These are phyloP conservation scores for Felis catus DNA, from an alignment of 2,113 vertebrate genomes.

Conservation along the genomic window F.catus_Fca126_mat1.0 CM031416.1:41273001-41273500, in stretches of 20 bases:
- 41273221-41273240: background rate
- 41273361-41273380: slow-evolving; percentile 62
- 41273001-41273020: background rate
- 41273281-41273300: background rate
- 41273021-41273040: background rate
- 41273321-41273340: slow-evolving; percentile 40
- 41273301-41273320: slow-evolving; percentile 2
- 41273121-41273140: background rate
- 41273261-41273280: slow-evolving; percentile 36
- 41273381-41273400: slow-evolving; percentile 54
- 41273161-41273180: slow-evolving; percentile 14
- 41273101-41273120: background rate
- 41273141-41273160: background rate
- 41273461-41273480: slow-evolving; percentile 36
- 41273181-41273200: slow-evolving; percentile 39
- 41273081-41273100: background rate
- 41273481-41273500: slow-evolving; percentile 34
- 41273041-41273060: background rate
- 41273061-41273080: background rate
- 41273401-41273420: slow-evolving; percentile 43
- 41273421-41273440: slow-evolving; percentile 64
- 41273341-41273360: slow-evolving; percentile 52
- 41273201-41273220: slow-evolving; percentile 37
- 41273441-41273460: slow-evolving; percentile 29
- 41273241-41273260: slow-evolving; percentile 22